Evolutionary conservation across 2,113 vertebrate genomes (phyloP).

Genomic region (Daphoenositta chrysoptera): DNA sequence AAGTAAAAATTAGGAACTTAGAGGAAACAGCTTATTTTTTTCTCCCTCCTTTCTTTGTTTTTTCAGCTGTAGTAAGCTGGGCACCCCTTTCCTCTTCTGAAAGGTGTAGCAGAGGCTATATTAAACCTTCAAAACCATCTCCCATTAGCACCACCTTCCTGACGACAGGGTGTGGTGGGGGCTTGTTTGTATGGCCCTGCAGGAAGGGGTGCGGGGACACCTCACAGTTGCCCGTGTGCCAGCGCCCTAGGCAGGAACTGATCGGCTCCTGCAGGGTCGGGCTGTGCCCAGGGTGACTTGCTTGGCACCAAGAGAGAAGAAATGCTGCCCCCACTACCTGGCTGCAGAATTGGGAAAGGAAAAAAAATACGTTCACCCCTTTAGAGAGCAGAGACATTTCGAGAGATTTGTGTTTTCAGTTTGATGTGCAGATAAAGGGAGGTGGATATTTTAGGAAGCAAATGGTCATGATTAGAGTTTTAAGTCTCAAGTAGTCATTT

Average conservation of each 20-base stretch:
- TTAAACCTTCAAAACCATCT: slow-evolving; percentile 8
- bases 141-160: not conserved
- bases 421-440: slow-evolving; percentile 48
- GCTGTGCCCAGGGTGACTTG: not conserved
- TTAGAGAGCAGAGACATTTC: not conserved
- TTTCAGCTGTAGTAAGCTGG: slow-evolving; percentile 34
- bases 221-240: not conserved
- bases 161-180: not conserved
- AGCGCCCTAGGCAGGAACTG: not conserved
- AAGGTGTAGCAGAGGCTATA: not conserved
- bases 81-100: slow-evolving; percentile 45
- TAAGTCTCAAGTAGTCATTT: slow-evolving; percentile 66
- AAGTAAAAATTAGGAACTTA: slow-evolving; percentile 1
- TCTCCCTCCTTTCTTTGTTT: slow-evolving; percentile 17
- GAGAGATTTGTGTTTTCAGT: slow-evolving; percentile 33
- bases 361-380: not conserved
- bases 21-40: slow-evolving; percentile 32
- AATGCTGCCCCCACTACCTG: not conserved
- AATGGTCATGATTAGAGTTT: slow-evolving; percentile 72
- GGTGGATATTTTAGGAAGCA: slow-evolving; percentile 69
- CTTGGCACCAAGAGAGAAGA: not conserved
- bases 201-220: not conserved
- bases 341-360: not conserved
- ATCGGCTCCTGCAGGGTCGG: rapidly evolving
- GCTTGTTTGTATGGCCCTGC: not conserved